phyloP scores from a whole-genome alignment of 1,140 invertebrate genomes.

The Amphibalanus amphitrite region DNA sequence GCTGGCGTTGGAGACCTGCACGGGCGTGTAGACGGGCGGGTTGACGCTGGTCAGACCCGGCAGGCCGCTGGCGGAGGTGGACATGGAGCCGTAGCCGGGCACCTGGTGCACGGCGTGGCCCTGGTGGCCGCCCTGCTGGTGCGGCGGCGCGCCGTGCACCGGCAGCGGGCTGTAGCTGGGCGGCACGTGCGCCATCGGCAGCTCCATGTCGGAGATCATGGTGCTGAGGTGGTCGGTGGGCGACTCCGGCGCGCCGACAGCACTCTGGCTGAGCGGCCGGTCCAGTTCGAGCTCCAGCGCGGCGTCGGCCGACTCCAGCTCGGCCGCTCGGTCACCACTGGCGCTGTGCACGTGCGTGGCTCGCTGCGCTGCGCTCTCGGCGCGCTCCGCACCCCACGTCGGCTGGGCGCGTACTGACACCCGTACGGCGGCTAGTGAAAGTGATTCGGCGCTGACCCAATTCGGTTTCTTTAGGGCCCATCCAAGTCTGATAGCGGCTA shows the following conservation, averaged over 20 bases:
- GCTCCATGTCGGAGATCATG: neutral
- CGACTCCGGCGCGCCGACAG: neutral
- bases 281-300: too few species aligned
- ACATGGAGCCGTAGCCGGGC: constrained; percentile 31
- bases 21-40: neutral
- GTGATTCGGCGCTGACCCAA: constrained; percentile 3
- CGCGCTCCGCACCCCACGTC: neutral
- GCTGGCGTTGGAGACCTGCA: neutral
- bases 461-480: constrained; percentile 5
- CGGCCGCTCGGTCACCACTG: too few species aligned
- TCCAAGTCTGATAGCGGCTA: constrained; percentile 3
- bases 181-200: neutral
- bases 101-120: constrained; percentile 28
- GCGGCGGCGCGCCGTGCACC: neutral
- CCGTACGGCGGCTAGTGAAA: constrained; percentile 1
- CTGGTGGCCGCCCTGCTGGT: constrained; percentile 14
- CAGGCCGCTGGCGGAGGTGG: neutral
- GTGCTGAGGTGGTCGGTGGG: neutral
- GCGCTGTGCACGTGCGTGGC: neutral
- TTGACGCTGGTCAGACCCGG: neutral
- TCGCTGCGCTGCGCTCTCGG: too few species aligned
- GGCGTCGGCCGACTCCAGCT: too few species aligned
- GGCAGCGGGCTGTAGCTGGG: neutral
- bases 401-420: neutral
- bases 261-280: neutral